Conservation (phyloP, 1,140 invertebrate species). For the Triops longicaudatus region DNA sequence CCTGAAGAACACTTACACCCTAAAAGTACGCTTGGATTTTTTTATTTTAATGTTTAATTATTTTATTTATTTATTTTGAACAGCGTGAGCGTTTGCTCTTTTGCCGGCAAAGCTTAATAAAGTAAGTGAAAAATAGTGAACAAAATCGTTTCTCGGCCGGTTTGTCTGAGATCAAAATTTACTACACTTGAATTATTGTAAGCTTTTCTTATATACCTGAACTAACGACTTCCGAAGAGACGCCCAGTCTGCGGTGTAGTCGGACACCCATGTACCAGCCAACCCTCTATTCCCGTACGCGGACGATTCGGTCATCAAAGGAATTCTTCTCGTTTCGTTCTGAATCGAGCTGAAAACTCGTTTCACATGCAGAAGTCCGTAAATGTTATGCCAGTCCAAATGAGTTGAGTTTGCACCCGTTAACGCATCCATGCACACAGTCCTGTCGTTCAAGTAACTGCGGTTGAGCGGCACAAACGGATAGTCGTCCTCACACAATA, state of each 20-base stretch:
- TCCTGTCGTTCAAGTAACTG: slow-evolving; percentile 11
- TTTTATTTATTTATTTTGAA: too few species aligned
- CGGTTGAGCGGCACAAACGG: not conserved
- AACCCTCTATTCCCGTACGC: slow-evolving; percentile 27
- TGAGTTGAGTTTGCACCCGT: slow-evolving; percentile 15
- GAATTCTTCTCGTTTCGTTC: not conserved
- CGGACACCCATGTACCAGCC: slow-evolving; percentile 29
- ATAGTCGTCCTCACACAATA: not conserved
- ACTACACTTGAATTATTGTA: not conserved
- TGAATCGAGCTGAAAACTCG: not conserved
- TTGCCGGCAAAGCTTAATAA: too few species aligned
- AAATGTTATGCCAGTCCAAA: slow-evolving; percentile 24
- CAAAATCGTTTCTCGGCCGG: too few species aligned
- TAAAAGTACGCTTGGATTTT: too few species aligned
- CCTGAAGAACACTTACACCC: too few species aligned
- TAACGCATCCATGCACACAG: slow-evolving; percentile 25
- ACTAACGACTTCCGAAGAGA: slow-evolving; percentile 27
- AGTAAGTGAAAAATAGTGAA: too few species aligned
- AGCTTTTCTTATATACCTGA: slow-evolving; percentile 18
- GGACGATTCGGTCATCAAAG: slow-evolving; percentile 25
- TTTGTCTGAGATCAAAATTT: too few species aligned
- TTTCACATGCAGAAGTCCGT: slow-evolving; percentile 24
- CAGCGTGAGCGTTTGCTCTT: too few species aligned
- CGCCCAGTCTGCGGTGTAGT: slow-evolving; percentile 26
- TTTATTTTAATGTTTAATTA: too few species aligned